phyloP scores from a whole-genome alignment of 2,113 vertebrate genomes.

The Alces alces region DNA sequence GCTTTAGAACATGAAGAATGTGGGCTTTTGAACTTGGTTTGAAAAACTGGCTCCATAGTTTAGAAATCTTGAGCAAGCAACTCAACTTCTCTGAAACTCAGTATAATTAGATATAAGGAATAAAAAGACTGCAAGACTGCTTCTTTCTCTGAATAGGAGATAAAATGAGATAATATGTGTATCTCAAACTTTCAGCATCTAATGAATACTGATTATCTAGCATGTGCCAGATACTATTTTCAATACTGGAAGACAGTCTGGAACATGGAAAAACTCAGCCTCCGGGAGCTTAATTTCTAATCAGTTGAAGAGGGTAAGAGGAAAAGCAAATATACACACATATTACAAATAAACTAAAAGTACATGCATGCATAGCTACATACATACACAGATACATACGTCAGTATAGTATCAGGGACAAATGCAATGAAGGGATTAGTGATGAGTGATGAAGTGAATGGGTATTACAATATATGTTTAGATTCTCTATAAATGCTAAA shows the following conservation, averaged over 20 bases:
- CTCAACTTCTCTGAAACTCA: neutral
- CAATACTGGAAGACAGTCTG: neutral
- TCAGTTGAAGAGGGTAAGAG: fast-evolving
- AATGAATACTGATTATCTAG: neutral
- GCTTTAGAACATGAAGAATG: neutral
- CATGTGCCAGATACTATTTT: neutral
- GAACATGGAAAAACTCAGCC: neutral
- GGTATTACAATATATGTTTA: neutral
- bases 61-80: neutral
- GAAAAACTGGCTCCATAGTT: neutral
- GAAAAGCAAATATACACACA: neutral
- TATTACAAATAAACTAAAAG: neutral
- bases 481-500: neutral
- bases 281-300: neutral
- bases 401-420: neutral
- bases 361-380: neutral
- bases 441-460: neutral
- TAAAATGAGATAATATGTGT: neutral
- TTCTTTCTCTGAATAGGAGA: neutral
- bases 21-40: neutral
- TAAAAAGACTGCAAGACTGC: neutral
- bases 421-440: neutral
- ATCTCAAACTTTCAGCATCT: neutral
- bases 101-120: neutral
- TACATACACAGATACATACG: too few species aligned